Evolutionary conservation across 2,113 vertebrate genomes (phyloP), one percentile per base, ranked within the genome.

Genomic region (Cyanoramphus novaezelandiae): DNA sequence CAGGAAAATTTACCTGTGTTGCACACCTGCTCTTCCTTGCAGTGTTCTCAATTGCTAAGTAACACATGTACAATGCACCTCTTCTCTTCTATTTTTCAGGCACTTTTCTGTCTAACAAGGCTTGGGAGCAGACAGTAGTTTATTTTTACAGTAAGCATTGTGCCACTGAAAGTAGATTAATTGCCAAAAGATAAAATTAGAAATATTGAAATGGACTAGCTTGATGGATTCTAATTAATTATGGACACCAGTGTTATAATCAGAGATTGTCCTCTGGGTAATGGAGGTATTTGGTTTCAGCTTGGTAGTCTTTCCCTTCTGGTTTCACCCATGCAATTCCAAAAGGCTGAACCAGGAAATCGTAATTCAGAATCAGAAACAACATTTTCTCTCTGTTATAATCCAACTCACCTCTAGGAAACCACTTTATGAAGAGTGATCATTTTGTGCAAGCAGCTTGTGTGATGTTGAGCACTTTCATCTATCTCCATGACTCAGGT

Each of bases 151-250:
- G 50, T 72, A 86, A 90, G 62, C 55, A 90, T 27, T 59, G 4
- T 44, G 29, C 86, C 85, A 83, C 69, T 62, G 72, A 57, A 90
- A 95, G 62, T 52, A 88, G 53, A 77, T 97, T 92, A 97, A 96
- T 93, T 97, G 70, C 50, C 41, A 78, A 90, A 96, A 91, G 72
- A 92, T 93, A 93, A 95, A 96, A 96, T 96, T 81, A 96, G 91
- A 84, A 93, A 80, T 39, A 86, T 75, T 95, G 37, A 72, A 96
- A 87, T 74, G 13, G 67, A 78, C 64, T 81, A 74, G 14, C 43
- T 65, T 5, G 18, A 57, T 81, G 74, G 85, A 83, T 97, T 93
- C 85, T 95, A 95, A 97, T 96, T 94, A 95, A 80, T 94, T 88
- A 87, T 94, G 87, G 91, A 53, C 31, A 93, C 65, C 60, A 49